Evolutionary conservation across 2,113 vertebrate genomes (phyloP).

Genomic region (Antechinus stuartii): DNA sequence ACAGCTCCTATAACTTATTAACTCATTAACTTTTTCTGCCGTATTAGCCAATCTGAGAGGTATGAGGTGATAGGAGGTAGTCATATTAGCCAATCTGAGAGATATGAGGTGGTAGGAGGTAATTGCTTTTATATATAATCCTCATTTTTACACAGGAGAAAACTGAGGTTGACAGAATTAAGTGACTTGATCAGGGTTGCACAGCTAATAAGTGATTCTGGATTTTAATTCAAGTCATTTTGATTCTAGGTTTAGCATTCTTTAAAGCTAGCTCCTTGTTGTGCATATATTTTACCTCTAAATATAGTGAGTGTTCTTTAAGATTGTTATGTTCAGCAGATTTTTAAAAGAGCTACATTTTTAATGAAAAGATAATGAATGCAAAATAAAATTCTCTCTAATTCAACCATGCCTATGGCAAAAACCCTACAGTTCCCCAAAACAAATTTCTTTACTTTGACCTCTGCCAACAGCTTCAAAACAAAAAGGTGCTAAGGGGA

Average conservation of each 20-base stretch:
- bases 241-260: background rate
- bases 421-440: background rate
- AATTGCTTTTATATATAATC: background rate
- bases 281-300: background rate
- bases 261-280: background rate
- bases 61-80: background rate
- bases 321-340: background rate
- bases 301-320: background rate
- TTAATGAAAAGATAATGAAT: background rate
- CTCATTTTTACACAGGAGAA: background rate
- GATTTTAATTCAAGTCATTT: background rate
- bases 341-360: background rate
- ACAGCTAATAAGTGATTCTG: background rate
- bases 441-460: background rate
- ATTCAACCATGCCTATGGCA: background rate
- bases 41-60: too few relatives aligned
- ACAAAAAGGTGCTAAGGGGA: constrained; percentile 14
- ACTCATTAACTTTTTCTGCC: too few relatives aligned
- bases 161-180: background rate
- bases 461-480: constrained; percentile 40
- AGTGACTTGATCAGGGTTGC: background rate
- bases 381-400: background rate
- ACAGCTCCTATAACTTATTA: background rate
- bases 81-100: too few relatives aligned
- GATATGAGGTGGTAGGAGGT: background rate